Evolutionary conservation across 1,140 invertebrate genomes (phyloP), one percentile per base, ranked within the genome.

Genomic region (Teleopsis dalmanni): DNA sequence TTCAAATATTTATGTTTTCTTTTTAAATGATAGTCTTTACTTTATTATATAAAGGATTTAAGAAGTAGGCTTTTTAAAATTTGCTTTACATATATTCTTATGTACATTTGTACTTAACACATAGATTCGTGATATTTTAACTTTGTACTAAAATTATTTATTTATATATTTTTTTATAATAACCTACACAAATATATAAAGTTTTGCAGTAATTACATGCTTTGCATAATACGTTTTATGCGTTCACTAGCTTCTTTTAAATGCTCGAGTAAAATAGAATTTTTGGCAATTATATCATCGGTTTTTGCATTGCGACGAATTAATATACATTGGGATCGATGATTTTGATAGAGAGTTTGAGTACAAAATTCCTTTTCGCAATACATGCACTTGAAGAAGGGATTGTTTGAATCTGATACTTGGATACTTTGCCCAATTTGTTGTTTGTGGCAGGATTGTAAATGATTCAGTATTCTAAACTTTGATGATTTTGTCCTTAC

Each of bases 401-500:
- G 19, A 9, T 18, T 10, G 18, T 9, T 2, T 11, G 4, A 10
- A 9, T 3, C 16, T 13, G 14, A 6, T 19, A 7, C n/a, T 26
- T n/a, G n/a, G 14, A 19, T n/a, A 26, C n/a, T 35, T 10, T 42
- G 16, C 6, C 19, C 34, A 31, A 26, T 33, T 18, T 31, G 21
- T 40, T 34, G 31, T 23, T 16, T 19, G 49, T 66, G 63, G 38
- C 58, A 59, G 48, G 62, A 57, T 3, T 59, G 57, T 31, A 66
- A 56, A 34, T 66, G 63, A 36, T 63, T 59, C 19, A 54, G 47
- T 42, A 66, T 66, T 47, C 66, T 66, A 0, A 63, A 54, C 35
- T 61, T 66, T 34, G 59, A 66, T 2, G 63, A 63, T 51, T 66
- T 66, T 6, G 63, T 63, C 9, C 59, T 58, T 1, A 57, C 47